phyloP scores from a whole-genome alignment of 2,888 invertebrate genomes.

The Platycheirus albimanus region DNA sequence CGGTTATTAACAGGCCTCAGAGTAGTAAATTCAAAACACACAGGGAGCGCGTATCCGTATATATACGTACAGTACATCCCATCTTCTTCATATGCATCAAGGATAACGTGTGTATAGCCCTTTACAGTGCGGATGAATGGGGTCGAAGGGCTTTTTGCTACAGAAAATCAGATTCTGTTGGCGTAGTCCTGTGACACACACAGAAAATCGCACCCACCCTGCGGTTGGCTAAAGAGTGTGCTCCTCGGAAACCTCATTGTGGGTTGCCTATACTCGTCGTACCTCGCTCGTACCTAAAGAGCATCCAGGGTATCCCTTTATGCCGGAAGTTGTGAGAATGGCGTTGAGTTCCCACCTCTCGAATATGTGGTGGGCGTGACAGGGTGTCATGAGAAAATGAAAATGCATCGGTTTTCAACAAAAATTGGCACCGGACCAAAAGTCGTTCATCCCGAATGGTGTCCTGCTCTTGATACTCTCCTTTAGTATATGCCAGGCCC shows the following conservation, averaged over 20 bases:
- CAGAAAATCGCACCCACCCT: conserved; percentile 1
- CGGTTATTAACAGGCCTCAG: conserved; percentile 74
- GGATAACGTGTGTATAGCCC: conserved; percentile 15
- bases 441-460: conserved; percentile 73
- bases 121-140: conserved; percentile 16
- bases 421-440: conserved; percentile 72
- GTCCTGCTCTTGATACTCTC: conserved; percentile 48
- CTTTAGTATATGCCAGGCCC: neutral
- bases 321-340: conserved; percentile 42
- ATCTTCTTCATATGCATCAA: neutral
- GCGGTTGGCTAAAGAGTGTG: conserved; percentile 33
- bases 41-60: conserved; percentile 2
- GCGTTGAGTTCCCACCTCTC: neutral
- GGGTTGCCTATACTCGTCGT: too few relatives aligned
- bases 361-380: conserved; percentile 63
- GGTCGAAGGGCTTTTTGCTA: conserved; percentile 24
- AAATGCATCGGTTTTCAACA: conserved; percentile 71
- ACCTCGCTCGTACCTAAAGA: too few relatives aligned
- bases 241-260: conserved; percentile 53
- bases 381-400: conserved; percentile 73
- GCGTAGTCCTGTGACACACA: conserved; percentile 19
- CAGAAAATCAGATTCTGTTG: conserved; percentile 9
- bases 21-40: conserved; percentile 69
- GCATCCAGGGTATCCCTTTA: conserved; percentile 21
- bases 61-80: too few relatives aligned